These are phyloP conservation scores for Herpailurus yagouaroundi DNA, from an alignment of 2,113 vertebrate species.

Conservation along the genomic window DNA sequence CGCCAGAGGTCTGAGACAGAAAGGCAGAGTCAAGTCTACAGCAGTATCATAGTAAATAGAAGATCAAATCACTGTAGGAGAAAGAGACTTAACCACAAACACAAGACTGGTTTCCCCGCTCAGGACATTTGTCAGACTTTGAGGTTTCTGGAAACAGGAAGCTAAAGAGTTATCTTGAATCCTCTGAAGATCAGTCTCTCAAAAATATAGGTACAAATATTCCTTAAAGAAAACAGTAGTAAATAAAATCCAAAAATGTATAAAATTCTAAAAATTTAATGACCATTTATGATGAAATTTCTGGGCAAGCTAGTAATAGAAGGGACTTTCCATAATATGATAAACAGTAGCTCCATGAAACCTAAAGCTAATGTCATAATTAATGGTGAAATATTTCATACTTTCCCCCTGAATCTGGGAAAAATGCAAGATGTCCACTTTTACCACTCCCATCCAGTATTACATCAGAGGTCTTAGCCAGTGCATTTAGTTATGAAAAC, in stretches of 20 bases:
- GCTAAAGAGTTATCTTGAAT: not conserved
- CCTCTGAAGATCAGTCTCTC: not conserved
- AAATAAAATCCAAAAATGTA: not conserved
- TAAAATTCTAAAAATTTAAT: not conserved
- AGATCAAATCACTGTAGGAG: not conserved
- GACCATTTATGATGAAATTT: not conserved
- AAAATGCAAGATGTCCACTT: not conserved
- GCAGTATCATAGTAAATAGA: no score
- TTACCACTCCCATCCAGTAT: not conserved
- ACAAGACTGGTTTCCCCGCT: not conserved
- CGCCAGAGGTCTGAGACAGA: not conserved
- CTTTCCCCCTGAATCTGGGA: not conserved
- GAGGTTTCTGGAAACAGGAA: not conserved
- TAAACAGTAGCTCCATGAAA: not conserved
- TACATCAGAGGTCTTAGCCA: not conserved
- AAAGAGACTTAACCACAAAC: not conserved
- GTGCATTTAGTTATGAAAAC: not conserved
- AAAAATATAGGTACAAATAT: not conserved
- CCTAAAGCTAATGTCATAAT: not conserved
- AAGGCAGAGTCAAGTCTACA: not conserved
- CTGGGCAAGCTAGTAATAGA: not conserved
- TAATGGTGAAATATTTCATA: not conserved
- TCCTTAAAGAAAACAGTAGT: not conserved
- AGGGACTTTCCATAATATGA: not conserved
- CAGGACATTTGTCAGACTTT: not conserved